These are phyloP conservation scores for Acrossocheilus wenchowensis DNA, from an alignment of 2,797 vertebrate genomes.

Conservation along the genomic window DNA sequence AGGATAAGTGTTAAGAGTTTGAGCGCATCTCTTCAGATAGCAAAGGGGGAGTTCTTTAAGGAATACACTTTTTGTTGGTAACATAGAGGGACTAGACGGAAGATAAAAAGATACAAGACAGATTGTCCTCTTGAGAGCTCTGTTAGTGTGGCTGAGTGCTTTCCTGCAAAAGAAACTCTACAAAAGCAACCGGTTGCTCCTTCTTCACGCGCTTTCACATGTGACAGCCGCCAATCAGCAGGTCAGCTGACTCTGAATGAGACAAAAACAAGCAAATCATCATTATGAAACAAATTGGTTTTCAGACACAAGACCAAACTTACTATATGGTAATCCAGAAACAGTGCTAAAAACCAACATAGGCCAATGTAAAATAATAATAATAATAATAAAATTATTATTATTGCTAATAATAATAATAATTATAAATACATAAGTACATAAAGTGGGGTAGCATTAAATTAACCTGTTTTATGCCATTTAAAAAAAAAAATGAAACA, in stretches of 20 bases:
- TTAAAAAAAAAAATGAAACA: background rate
- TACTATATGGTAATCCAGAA: background rate
- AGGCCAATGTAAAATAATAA: background rate
- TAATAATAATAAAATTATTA: background rate
- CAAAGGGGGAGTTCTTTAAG: background rate
- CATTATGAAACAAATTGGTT: background rate
- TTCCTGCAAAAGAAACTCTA: background rate
- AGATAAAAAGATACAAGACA: slow-evolving; percentile 1
- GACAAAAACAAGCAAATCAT: background rate
- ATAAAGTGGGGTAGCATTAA: background rate
- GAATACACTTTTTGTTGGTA: slow-evolving; percentile 22
- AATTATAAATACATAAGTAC: too few species aligned
- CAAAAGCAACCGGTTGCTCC: background rate
- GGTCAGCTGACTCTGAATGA: background rate
- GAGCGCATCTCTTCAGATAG: background rate
- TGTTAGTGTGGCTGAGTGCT: slow-evolving; percentile 12
- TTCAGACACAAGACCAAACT: background rate
- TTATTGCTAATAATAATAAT: background rate
- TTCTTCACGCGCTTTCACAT: background rate
- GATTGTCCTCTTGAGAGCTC: slow-evolving; percentile 11
- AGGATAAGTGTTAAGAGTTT: background rate
- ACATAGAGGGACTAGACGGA: background rate
- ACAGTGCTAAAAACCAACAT: background rate
- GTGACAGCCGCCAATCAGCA: background rate
- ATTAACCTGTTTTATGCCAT: background rate